These are phyloP conservation scores for Stegastes partitus DNA, from an alignment of 2,113 vertebrate species.

Conservation along the genomic window DNA sequence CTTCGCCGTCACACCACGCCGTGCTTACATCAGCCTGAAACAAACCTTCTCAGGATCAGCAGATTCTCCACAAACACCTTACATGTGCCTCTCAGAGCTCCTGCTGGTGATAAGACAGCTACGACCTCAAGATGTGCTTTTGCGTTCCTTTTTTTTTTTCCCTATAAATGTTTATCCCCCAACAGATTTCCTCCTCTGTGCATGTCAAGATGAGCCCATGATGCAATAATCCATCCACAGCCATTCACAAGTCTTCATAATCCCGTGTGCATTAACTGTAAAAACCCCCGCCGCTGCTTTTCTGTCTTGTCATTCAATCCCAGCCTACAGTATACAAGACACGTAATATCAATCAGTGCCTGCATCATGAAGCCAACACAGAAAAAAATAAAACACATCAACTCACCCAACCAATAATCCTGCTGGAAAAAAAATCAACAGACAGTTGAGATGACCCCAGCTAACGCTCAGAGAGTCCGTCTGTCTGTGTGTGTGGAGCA, in stretches of 20 bases:
- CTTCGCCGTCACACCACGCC: conserved; percentile 4
- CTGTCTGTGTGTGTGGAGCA: neutral
- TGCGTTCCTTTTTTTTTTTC: conserved; percentile 3
- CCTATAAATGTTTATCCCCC: conserved; percentile 9
- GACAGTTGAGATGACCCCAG: conserved; percentile 35
- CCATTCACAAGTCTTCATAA: conserved; percentile 77
- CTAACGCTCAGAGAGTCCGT: neutral
- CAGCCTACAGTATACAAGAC: conserved; percentile 52
- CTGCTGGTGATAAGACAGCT: neutral
- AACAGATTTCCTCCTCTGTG: conserved; percentile 49
- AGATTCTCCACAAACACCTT: neutral
- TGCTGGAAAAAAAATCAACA: conserved; percentile 25
- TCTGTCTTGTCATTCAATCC: conserved; percentile 69
- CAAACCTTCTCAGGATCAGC: conserved; percentile 12
- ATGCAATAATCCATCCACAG: conserved; percentile 74
- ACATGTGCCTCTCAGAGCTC: neutral
- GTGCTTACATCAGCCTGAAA: conserved; percentile 31
- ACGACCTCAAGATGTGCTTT: conserved; percentile 25
- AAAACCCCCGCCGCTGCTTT: conserved; percentile 43
- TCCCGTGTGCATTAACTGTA: conserved; percentile 75
- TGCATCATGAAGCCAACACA: conserved; percentile 43
- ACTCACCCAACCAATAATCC: conserved; percentile 54
- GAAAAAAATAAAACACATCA: conserved; percentile 39
- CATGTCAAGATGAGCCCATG: conserved; percentile 66
- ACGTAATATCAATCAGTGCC: conserved; percentile 63